Evolutionary conservation across 1,140 invertebrate species (phyloP), one percentile per base, ranked within the genome.

Genomic region (Penaeus indicus): DNA sequence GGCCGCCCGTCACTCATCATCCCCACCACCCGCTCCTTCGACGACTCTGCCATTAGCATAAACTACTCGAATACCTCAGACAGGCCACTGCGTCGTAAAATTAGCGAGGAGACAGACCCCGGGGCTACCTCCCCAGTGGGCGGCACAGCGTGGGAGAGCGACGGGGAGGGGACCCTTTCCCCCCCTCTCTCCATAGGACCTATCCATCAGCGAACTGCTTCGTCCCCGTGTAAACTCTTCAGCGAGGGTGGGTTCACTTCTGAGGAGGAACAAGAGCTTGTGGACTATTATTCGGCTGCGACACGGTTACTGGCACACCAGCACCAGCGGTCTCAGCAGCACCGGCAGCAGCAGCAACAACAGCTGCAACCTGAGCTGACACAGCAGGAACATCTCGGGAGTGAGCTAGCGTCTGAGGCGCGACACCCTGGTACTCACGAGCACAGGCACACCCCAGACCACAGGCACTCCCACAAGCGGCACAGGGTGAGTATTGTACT

Each of bases 161-260:
- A 91, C 61, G 89, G 86, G 61, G 90, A 89, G 16, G 89, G 88
- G 19, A 81, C 84, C 19, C 86, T 85, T 22, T 87, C 89, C 60
- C 89, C 64, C 27, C 42, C 89, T 19, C 88, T 86, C 25, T 77
- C 89, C n/a, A 75, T 89, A 16, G 89, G 38, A 25, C 90, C 90
- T 72, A 27, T 90, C 90, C 96, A 96, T 92, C 96, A 96, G 86
- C 92, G 96, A 91, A 96, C 96, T 2, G 96, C 95, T 4, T 96
- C 96, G 5, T 96, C 96, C 91, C 96, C 96, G 10, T 96, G 95
- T 0, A 96, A 96, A 93, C 93, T 96, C 32, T 87, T 91, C 54
- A 91, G 85, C 75, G 89, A 91, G 60, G 90, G 80, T 13, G 86
- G 90, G 19, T 91, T 91, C 67, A 91, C 91, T 4, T 91, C 91